Percentiles rank a stretch among this genome's conserved stretches.
These are phyloP conservation scores for Bombus polaris DNA, from an alignment of 1,140 invertebrate species.

Conservation along the genomic window DNA sequence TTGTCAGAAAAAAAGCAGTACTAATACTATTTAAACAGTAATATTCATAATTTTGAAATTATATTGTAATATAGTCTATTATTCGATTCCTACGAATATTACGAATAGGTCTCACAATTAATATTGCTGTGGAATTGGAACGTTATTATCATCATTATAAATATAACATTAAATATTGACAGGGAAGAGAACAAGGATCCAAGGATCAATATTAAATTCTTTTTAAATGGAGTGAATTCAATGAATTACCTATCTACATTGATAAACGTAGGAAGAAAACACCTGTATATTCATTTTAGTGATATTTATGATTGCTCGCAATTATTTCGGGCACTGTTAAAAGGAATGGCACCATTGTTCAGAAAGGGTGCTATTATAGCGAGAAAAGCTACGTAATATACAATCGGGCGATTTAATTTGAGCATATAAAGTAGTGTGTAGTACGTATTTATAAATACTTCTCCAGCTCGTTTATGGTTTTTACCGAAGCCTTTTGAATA, in stretches of 20 bases:
- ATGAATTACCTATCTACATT: constrained; percentile 39
- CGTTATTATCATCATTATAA: constrained; percentile 52
- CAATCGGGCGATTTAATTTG: constrained; percentile 33
- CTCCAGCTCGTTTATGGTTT: constrained; percentile 39
- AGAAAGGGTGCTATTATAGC: background rate
- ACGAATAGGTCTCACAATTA: constrained; percentile 40
- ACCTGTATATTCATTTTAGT: constrained; percentile 20
- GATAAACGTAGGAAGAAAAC: constrained; percentile 18
- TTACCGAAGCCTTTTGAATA: constrained; percentile 45
- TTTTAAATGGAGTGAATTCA: constrained; percentile 36
- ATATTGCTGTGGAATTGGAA: constrained; percentile 54
- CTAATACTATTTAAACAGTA: constrained; percentile 38
- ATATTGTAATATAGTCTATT: constrained; percentile 45
- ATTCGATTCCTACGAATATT: constrained; percentile 40
- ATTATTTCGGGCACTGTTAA: constrained; percentile 21
- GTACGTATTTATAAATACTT: constrained; percentile 44
- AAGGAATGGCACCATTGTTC: background rate
- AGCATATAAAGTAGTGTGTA: constrained; percentile 38
- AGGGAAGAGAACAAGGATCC: background rate
- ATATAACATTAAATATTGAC: constrained; percentile 23
- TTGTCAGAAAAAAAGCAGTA: constrained; percentile 23
- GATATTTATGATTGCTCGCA: constrained; percentile 40
- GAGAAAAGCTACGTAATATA: constrained; percentile 3
- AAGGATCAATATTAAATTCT: constrained; percentile 38
- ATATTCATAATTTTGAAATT: constrained; percentile 40